Conservation (phyloP, 2,797 vertebrate genomes). For the Takifugu ocellatus region DNA sequence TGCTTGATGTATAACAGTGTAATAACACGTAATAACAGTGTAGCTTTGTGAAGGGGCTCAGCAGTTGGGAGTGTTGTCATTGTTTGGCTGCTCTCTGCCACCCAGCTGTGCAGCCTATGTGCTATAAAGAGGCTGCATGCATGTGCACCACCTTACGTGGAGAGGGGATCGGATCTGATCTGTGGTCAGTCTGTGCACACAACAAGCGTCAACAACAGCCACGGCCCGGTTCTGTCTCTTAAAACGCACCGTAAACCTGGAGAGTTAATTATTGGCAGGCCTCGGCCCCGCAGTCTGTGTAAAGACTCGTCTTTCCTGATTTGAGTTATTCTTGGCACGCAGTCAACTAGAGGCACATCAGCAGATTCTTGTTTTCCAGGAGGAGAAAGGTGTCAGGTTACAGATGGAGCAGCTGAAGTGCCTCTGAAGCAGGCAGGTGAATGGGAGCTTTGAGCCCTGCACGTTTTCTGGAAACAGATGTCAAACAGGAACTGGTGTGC, state of each 20-base stretch:
- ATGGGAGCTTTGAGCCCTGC: slow-evolving; percentile 18
- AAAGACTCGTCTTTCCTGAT: slow-evolving; percentile 65
- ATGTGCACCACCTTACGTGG: slow-evolving; percentile 24
- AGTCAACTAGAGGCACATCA: slow-evolving; percentile 51
- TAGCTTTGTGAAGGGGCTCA: no score
- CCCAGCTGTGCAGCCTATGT: slow-evolving; percentile 37
- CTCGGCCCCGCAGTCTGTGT: slow-evolving; percentile 43
- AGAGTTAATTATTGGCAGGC: slow-evolving; percentile 60
- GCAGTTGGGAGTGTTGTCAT: slow-evolving; percentile 14
- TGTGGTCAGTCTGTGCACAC: slow-evolving; percentile 9
- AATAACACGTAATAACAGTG: no score
- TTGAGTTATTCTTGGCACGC: slow-evolving; percentile 57
- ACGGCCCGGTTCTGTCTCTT: slow-evolving; percentile 19
- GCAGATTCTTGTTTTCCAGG: slow-evolving; percentile 42
- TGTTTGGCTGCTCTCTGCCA: slow-evolving; percentile 38
- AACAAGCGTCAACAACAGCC: slow-evolving; percentile 11
- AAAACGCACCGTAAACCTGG: slow-evolving; percentile 43
- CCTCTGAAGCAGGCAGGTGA: slow-evolving; percentile 28
- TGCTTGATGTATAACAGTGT: no score
- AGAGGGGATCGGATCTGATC: slow-evolving; percentile 36
- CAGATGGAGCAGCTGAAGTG: slow-evolving; percentile 49
- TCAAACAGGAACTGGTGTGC: slow-evolving; percentile 81
- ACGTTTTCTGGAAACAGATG: slow-evolving; percentile 72
- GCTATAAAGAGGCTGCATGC: slow-evolving; percentile 67
- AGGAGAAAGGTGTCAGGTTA: slow-evolving; percentile 42